These are phyloP conservation scores for Mythimna pallens DNA, from an alignment of 2,888 invertebrate species.

Conservation along the genomic window DNA sequence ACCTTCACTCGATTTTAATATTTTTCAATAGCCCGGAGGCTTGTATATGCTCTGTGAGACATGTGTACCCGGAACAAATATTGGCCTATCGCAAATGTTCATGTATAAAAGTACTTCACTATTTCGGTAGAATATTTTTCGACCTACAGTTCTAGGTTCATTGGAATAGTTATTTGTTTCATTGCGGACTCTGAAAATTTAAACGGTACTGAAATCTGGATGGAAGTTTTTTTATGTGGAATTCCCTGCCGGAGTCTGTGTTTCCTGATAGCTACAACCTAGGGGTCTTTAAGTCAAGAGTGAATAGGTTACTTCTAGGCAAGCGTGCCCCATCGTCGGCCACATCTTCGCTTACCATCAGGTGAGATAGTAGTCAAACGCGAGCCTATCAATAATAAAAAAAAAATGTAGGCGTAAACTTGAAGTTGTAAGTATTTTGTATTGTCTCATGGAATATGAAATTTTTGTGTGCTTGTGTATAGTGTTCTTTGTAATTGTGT, in stretches of 20 bases:
- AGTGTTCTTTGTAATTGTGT: no score
- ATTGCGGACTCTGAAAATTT: neutral
- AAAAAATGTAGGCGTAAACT: neutral
- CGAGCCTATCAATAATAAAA: no score
- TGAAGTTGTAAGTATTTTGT: neutral
- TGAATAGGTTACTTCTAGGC: no score
- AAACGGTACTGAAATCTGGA: no score
- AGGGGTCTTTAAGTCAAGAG: no score
- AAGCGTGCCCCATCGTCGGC: no score
- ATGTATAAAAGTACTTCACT: neutral
- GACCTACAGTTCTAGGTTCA: neutral
- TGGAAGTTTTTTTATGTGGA: neutral
- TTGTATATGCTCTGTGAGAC: neutral
- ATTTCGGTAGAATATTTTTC: neutral
- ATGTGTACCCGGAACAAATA: neutral
- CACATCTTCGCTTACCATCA: no score
- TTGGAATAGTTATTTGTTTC: neutral
- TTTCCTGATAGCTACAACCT: no score
- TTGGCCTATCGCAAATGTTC: neutral
- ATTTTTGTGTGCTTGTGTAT: neutral
- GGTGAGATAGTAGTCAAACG: no score
- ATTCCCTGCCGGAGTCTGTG: no score
- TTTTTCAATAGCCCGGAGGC: neutral
- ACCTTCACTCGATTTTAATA: conserved; percentile 15
- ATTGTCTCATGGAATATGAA: neutral